Evolutionary conservation across 1,140 invertebrate species (phyloP), one percentile per base, ranked within the genome.

Genomic region (Lucilia cuprina): DNA sequence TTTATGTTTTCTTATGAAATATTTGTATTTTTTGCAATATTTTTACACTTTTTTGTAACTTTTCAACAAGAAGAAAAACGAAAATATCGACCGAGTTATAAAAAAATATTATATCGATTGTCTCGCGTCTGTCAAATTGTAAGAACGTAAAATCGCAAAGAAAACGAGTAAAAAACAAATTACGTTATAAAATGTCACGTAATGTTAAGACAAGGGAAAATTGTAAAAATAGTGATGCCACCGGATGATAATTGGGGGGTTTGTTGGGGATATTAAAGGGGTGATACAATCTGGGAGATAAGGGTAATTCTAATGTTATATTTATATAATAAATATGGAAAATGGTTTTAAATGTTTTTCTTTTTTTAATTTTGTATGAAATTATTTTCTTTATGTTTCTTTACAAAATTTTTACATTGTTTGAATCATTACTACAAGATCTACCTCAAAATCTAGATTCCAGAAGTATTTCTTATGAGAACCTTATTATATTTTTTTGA

Each of bases 11-110:
- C 74, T 82, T 84, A 70, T 70, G 84, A 60, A 77, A 84, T 82
- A 55, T 84, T 70, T 25, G 10, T 74, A 74, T 55, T 82, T 65
- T 82, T 82, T 70, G 50, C 82, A 50, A 47, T 60, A 75, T 55
- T 83, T 74, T 84, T 75, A 55, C 49, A 82, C 70, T 85, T 75
- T 84, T 85, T 85, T 77, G 50, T 85, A 49, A 83, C 84, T 83
- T 77, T 80, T 80, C 19, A 83, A 60, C 70, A 49, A 12, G 74
- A 41, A 83, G 80, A 83, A 75, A 83, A 84, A 84, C 74, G 82
- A 85, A 85, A 85, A 85, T 85, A 85, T 85, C 84, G 82, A 85
- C 84, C 84, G 84, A 85, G 82, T 21, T 80, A 50, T 80, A 85
- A 82, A 84, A 85, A 85, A 83, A 83, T 70, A 21, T 70, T 70